A percentile compares a stretch with the other conserved stretches of the same genome.
phyloP scores from a whole-genome alignment of 2,888 invertebrate genomes.

The Hyppa rectilinea region DNA sequence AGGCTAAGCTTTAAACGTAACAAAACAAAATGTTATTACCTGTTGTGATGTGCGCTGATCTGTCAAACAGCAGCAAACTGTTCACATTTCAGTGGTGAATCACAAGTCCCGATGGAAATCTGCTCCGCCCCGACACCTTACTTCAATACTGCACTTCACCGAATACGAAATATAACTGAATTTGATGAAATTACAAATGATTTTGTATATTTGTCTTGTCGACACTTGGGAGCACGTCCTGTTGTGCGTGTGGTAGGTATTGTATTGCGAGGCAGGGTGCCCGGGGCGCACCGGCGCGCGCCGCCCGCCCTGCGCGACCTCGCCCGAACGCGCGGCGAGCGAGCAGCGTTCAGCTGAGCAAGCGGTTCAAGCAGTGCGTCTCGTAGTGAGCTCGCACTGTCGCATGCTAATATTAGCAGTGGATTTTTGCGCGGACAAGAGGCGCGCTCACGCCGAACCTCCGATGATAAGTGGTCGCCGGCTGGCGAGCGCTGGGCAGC shows the following conservation, averaged over 20 bases:
- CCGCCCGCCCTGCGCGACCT: constrained; percentile 86
- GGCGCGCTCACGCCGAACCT: constrained; percentile 78
- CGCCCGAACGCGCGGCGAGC: constrained; percentile 73
- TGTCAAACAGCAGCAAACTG: constrained; percentile 52
- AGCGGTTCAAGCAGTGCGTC: constrained; percentile 56
- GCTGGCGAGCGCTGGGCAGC: constrained; percentile 61
- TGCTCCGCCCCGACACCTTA: constrained; percentile 26
- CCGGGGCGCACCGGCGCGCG: constrained; percentile 80
- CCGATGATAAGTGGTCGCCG: constrained; percentile 73
- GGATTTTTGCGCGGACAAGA: constrained; percentile 72
- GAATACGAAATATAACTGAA: constrained; percentile 29
- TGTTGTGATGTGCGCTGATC: constrained; percentile 62
- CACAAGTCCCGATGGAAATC: constrained; percentile 32
- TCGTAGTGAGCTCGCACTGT: constrained; percentile 65
- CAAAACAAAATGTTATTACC: constrained; percentile 68
- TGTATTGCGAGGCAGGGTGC: constrained; percentile 73
- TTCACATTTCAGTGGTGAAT: constrained; percentile 69
- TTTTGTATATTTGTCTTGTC: constrained; percentile 27
- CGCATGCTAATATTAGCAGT: constrained; percentile 80
- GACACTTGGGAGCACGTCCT: constrained; percentile 67
- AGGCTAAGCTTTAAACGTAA: constrained; percentile 37
- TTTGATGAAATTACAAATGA: constrained; percentile 25
- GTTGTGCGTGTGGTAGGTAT: constrained; percentile 67
- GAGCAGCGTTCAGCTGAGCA: constrained; percentile 63
- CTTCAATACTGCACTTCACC: constrained; percentile 56